Percentiles rank a stretch among this genome's conserved stretches.
phyloP scores from a whole-genome alignment of 1,140 invertebrate genomes.

The Drosophila lowei region DNA sequence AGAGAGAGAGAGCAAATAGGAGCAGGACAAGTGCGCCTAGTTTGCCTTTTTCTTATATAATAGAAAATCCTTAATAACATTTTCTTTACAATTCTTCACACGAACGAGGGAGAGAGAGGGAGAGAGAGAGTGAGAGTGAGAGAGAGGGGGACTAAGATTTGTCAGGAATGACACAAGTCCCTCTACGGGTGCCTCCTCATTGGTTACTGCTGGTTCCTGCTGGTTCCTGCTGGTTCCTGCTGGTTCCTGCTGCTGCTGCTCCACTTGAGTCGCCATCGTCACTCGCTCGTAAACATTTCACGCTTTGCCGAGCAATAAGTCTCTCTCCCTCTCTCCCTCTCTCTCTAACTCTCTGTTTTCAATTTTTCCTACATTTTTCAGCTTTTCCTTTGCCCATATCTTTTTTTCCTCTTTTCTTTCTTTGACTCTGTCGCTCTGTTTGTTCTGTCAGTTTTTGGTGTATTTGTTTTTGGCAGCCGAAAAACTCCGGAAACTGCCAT shows the following conservation, averaged over 20 bases:
- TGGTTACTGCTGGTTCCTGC: slow-evolving; percentile 10
- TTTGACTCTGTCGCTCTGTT: slow-evolving; percentile 37
- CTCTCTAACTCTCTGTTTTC: slow-evolving; percentile 11
- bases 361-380: slow-evolving; percentile 12
- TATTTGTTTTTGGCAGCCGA: slow-evolving; percentile 74
- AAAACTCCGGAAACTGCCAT: slow-evolving; percentile 21
- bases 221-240: neutral
- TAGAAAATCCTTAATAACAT: slow-evolving; percentile 82
- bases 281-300: slow-evolving; percentile 79
- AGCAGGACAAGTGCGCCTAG: slow-evolving; percentile 40
- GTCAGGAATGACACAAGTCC: slow-evolving; percentile 44
- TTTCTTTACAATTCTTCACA: slow-evolving; percentile 76
- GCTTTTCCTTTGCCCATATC: neutral
- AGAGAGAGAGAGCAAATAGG: neutral
- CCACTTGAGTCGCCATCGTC: slow-evolving; percentile 73
- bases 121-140: slow-evolving; percentile 34
- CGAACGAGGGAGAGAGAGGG: too few species aligned
- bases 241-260: slow-evolving; percentile 23
- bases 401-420: slow-evolving; percentile 24
- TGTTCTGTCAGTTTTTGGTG: slow-evolving; percentile 63
- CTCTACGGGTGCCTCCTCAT: slow-evolving; percentile 39
- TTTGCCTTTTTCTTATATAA: slow-evolving; percentile 79
- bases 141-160: slow-evolving; percentile 31
- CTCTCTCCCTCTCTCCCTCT: slow-evolving; percentile 19
- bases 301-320: slow-evolving; percentile 79